A percentile compares a stretch with the other conserved stretches of the same genome.
These are phyloP conservation scores for Drosophila hamatofila DNA, from an alignment of 2,888 invertebrate genomes.

Conservation along the genomic window DNA sequence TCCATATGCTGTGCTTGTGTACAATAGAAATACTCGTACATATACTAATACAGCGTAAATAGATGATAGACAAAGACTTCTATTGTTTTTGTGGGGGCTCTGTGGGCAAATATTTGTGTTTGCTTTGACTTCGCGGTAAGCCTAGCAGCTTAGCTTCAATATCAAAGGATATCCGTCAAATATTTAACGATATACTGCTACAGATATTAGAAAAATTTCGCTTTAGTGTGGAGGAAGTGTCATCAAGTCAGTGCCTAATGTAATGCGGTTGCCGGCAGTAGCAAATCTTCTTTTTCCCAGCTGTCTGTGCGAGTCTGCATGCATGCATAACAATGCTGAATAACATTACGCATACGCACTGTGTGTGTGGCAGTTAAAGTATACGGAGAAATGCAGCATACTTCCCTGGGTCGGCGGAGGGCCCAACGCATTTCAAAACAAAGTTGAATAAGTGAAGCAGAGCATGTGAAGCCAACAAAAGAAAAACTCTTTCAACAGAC, in stretches of 20 bases:
- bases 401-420: constrained; percentile 8
- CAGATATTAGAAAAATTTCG: neutral
- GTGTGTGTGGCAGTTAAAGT: constrained; percentile 11
- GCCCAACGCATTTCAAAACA: constrained; percentile 5
- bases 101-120: constrained; percentile 13
- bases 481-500: neutral
- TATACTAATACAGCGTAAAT: neutral
- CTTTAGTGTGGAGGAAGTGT: too few relatives aligned
- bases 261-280: constrained; percentile 5
- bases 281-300: neutral
- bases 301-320: neutral
- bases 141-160: neutral
- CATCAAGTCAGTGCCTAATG: neutral
- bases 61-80: neutral
- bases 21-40: neutral
- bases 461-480: constrained; percentile 15
- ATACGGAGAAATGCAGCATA: constrained; percentile 14
- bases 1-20: constrained; percentile 22
- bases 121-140: neutral
- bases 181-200: neutral
- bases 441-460: constrained; percentile 26
- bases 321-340: constrained; percentile 8
- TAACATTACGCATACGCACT: constrained; percentile 36
- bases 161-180: neutral
- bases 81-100: neutral